Base-by-base conservation (phyloP, 1,140 invertebrate genomes). In the Magallana ariakensis region DNA sequence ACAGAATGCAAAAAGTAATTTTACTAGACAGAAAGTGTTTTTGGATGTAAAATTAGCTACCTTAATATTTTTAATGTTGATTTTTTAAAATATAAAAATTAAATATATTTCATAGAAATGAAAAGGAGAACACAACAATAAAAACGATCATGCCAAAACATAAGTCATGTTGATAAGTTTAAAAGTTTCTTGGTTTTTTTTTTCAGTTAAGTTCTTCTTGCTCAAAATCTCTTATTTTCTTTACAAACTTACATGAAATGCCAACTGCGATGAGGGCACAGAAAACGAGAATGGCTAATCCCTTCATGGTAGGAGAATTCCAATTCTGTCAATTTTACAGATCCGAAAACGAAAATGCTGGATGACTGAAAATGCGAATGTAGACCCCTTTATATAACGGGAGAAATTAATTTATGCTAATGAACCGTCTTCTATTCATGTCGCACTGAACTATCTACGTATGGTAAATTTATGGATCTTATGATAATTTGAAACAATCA, bases 401-500 rank as follows among this genome's bases (percentile, higher is more conserved):
- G 66, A 75, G 15, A 60, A 75, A 75, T 75, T 75, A 75, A 75
- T 26, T 75, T 75, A 75, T 75, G 66, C 22, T 75, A 75, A 75
- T 75, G 22, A 26, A 75, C 19, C 22, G 10, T 75, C 66, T 19
- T 75, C 66, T 75, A 75, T 75, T 75, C 66, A 26, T 75, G 66
- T 26, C 58, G 58, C 58, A 75, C 66, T 33, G 11, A 19, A 26
- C 33, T 75, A 75, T 75, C 66, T 75, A 75, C 22, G 66, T 22
- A 75, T 75, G 11, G 22, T 75, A 26, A 75, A 75, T 75, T 75
- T 75, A 75, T 75, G 66, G 66, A 75, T 75, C 19, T 75, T 75
- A 75, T 75, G 66, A 75, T 75, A 75, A 75, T 75, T 75, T 75
- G 66, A 75, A 75, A 75, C 66, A 26, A 75, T 75, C 66, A 75